Evolutionary conservation across 2,888 invertebrate species (phyloP).

Genomic region (Marasmarcha lunaedactyla): DNA sequence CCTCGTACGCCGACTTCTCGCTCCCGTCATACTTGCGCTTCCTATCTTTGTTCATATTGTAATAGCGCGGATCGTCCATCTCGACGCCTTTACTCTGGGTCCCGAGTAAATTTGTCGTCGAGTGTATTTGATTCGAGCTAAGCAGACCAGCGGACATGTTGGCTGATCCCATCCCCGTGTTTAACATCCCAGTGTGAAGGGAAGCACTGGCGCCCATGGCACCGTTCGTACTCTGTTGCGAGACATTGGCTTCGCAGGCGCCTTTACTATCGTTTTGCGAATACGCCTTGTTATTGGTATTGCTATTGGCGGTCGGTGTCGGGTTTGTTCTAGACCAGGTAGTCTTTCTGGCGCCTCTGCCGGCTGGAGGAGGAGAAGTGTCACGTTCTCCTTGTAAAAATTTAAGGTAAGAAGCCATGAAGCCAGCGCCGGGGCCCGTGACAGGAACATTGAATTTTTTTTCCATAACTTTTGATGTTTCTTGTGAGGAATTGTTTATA

Average conservation of each 20-base stretch:
- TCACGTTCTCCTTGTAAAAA: conserved; percentile 87
- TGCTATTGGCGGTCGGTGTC: conserved; percentile 48
- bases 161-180: conserved; percentile 44
- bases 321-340: conserved; percentile 72
- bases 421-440: conserved; percentile 76
- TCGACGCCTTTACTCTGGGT: conserved; percentile 56
- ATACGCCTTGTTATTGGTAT: conserved; percentile 44
- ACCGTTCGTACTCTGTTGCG: conserved; percentile 53
- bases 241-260: conserved; percentile 42
- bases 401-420: conserved; percentile 89
- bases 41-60: conserved; percentile 78
- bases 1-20: conserved; percentile 75
- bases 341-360: conserved; percentile 75
- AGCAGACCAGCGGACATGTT: conserved; percentile 53
- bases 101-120: conserved; percentile 40
- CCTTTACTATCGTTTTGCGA: conserved; percentile 45
- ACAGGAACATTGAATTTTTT: conserved; percentile 72
- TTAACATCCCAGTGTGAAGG: conserved; percentile 46
- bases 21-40: conserved; percentile 77
- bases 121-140: conserved; percentile 55
- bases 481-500: conserved; percentile 58
- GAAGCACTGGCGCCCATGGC: conserved; percentile 45
- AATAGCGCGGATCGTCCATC: conserved; percentile 79
- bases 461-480: conserved; percentile 65
- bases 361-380: conserved; percentile 81